Evolutionary conservation across 2,888 invertebrate genomes (phyloP).

Genomic region (Drosophila borborema): DNA sequence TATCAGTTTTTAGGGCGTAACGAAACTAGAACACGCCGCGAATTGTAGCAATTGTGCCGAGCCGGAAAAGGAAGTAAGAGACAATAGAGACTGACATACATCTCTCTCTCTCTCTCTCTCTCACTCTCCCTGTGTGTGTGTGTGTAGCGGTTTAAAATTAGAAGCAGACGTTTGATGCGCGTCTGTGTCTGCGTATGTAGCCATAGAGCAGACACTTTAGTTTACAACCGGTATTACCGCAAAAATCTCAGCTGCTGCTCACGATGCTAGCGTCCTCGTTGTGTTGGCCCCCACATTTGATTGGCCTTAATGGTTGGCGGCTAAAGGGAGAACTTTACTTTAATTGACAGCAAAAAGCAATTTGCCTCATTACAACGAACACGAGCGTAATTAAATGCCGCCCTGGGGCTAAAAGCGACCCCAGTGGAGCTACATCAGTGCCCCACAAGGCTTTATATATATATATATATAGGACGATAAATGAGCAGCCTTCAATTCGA

Average conservation of each 20-base stretch:
- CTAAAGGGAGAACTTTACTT: conserved; percentile 76
- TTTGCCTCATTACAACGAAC: conserved; percentile 77
- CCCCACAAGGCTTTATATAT: conserved; percentile 9
- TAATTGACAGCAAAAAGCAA: conserved; percentile 81
- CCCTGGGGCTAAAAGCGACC: conserved; percentile 58
- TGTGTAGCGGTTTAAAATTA: conserved; percentile 11
- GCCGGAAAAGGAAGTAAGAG: conserved; percentile 66
- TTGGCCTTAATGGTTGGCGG: conserved; percentile 63
- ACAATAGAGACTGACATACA: conserved; percentile 20
- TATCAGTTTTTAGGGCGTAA: conserved; percentile 49
- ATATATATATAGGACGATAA: conserved; percentile 14
- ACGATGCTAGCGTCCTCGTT: conserved; percentile 9
- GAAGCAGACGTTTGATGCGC: conserved; percentile 6
- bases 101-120: neutral
- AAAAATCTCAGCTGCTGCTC: conserved; percentile 49
- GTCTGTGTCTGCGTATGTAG: neutral
- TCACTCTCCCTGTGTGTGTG: neutral
- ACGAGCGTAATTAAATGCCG: conserved; percentile 78
- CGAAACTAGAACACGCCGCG: conserved; percentile 54
- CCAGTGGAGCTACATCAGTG: conserved; percentile 53
- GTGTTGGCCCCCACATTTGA: conserved; percentile 53
- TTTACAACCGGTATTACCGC: conserved; percentile 60
- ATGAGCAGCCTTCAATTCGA: conserved; percentile 64
- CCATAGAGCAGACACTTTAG: conserved; percentile 29
- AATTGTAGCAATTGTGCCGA: conserved; percentile 42